A percentile compares a stretch with the other conserved stretches of the same genome.
Conservation (phyloP, 2,113 vertebrate genomes). For the crab-eating macaque (Macaca fascicularis) region T2T-MFA8v1.1 NC_088375.1:35741001-35741500, state of each 20-base stretch:
- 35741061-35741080: neutral
- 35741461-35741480: neutral
- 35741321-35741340: constrained; percentile 7
- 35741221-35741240: constrained; percentile 38
- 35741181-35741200: neutral
- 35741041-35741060: neutral
- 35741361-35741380: neutral
- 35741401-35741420: neutral
- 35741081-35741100: neutral
- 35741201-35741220: neutral
- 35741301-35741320: constrained; percentile 10
- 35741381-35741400: neutral
- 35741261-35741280: neutral
- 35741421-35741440: constrained; percentile 6
- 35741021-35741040: constrained; percentile 52
- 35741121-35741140: neutral
- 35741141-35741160: constrained; percentile 32
- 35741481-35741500: neutral
- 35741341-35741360: neutral
- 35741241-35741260: constrained; percentile 21
- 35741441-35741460: constrained; percentile 30
- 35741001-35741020: constrained; percentile 28
- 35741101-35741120: neutral
- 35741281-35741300: neutral
- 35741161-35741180: neutral